phyloP scores from a whole-genome alignment of 2,888 invertebrate species.

The Parthenolecanium corni region DNA sequence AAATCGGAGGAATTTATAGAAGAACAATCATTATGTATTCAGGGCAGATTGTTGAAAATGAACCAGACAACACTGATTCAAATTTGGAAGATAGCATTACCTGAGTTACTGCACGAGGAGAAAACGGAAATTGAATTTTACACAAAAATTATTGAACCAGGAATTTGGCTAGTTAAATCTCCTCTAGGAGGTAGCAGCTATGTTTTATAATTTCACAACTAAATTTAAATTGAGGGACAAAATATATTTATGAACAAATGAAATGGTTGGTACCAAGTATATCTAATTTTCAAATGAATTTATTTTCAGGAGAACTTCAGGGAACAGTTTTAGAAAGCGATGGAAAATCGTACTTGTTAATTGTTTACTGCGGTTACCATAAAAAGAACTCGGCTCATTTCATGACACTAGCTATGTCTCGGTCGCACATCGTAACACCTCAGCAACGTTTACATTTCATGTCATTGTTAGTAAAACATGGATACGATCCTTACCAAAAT shows the following conservation, averaged over 20 bases:
- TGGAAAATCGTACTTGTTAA: constrained; percentile 31
- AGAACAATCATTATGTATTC: constrained; percentile 33
- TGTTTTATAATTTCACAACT: neutral
- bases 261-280: neutral
- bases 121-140: constrained; percentile 33
- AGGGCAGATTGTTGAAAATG: constrained; percentile 32
- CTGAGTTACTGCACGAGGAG: constrained; percentile 31
- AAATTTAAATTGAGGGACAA: neutral
- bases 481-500: constrained; percentile 33
- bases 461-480: constrained; percentile 33
- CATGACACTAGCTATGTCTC: constrained; percentile 34
- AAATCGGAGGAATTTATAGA: constrained; percentile 33
- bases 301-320: constrained; percentile 30
- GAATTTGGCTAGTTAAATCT: constrained; percentile 34
- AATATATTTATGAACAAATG: too few species aligned
- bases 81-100: constrained; percentile 33
- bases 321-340: constrained; percentile 32
- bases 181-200: constrained; percentile 33
- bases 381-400: constrained; percentile 32
- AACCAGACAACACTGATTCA: constrained; percentile 33
- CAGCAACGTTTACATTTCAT: constrained; percentile 32
- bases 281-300: neutral
- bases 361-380: constrained; percentile 33
- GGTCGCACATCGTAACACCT: constrained; percentile 32
- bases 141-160: constrained; percentile 31